A percentile compares a stretch with the other conserved stretches of the same genome.
These are phyloP conservation scores for Cavia porcellus DNA, from an alignment of 2,113 vertebrate genomes.

Conservation along the genomic window DNA sequence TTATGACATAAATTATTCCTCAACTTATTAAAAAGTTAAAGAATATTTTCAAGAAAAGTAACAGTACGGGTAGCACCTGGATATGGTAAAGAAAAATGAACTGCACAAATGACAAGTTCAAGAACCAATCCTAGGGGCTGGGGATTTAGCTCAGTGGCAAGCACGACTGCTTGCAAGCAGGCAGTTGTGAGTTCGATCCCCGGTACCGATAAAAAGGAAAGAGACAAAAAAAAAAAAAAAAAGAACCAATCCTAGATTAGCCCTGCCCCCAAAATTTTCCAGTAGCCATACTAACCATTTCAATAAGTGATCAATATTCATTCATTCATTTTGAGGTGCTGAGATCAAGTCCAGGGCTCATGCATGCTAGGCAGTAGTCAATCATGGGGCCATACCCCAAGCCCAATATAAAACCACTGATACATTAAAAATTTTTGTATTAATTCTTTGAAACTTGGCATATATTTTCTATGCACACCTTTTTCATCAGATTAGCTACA, in stretches of 20 bases:
- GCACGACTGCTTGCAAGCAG: no score
- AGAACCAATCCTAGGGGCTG: background rate
- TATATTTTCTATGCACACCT: background rate
- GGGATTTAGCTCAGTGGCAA: no score
- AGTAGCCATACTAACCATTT: background rate
- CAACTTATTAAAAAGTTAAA: conserved; percentile 21
- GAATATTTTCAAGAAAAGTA: conserved; percentile 35
- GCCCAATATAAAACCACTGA: background rate
- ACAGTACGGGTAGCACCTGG: background rate
- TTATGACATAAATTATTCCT: conserved; percentile 30
- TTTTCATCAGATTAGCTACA: background rate
- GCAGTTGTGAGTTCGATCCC: no score
- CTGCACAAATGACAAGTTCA: conserved; percentile 25
- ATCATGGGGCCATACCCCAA: background rate
- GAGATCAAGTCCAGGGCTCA: background rate
- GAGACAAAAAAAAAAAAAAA: no score
- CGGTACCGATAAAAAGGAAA: no score
- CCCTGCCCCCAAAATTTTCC: background rate
- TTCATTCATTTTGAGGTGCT: background rate
- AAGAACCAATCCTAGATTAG: background rate
- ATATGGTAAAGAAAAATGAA: conserved; percentile 9
- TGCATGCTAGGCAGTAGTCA: background rate
- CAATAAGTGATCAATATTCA: background rate
- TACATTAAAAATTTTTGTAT: background rate
- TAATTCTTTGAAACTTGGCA: conserved; percentile 10